These are phyloP conservation scores for Arrhamphus sclerolepis DNA, from an alignment of 2,797 vertebrate genomes.

Conservation along the genomic window DNA sequence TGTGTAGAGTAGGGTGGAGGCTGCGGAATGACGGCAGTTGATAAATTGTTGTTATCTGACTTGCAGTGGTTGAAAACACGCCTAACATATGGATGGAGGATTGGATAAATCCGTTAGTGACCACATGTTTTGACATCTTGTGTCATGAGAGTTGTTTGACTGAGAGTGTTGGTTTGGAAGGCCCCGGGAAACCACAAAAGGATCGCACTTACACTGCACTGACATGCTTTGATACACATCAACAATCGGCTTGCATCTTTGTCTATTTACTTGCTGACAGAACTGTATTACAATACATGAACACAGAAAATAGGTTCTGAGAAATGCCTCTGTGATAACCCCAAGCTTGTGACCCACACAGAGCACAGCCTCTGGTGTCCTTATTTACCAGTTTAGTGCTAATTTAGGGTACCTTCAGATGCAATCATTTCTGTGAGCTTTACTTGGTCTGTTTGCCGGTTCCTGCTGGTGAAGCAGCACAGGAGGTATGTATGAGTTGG, in stretches of 20 bases:
- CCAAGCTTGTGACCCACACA: constrained; percentile 28
- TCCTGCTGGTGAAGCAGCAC: constrained; percentile 50
- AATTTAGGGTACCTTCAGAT: constrained; percentile 43
- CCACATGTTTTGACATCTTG: constrained; percentile 31
- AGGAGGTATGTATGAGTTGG: constrained; percentile 64
- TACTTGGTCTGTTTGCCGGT: constrained; percentile 23
- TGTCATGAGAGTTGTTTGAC: constrained; percentile 29
- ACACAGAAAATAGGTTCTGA: constrained; percentile 17
- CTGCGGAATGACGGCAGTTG: constrained; percentile 44
- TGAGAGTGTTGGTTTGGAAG: constrained; percentile 9
- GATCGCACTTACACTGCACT: constrained; percentile 20
- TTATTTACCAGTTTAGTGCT: constrained; percentile 41
- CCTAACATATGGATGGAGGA: constrained; percentile 53
- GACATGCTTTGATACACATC: constrained; percentile 26
- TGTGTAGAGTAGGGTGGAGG: constrained; percentile 29
- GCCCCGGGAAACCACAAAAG: constrained; percentile 10
- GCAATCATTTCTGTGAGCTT: constrained; percentile 40
- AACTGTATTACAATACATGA: constrained; percentile 19
- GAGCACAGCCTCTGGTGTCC: constrained; percentile 33
- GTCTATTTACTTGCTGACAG: constrained; percentile 25
- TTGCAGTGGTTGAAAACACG: constrained; percentile 47
- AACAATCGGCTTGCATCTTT: constrained; percentile 28
- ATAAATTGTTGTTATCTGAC: constrained; percentile 68
- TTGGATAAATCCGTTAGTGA: constrained; percentile 42
- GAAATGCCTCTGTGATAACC: constrained; percentile 37